phyloP scores from a whole-genome alignment of 2,113 vertebrate species.

The Chrysochloris asiatica region DNA sequence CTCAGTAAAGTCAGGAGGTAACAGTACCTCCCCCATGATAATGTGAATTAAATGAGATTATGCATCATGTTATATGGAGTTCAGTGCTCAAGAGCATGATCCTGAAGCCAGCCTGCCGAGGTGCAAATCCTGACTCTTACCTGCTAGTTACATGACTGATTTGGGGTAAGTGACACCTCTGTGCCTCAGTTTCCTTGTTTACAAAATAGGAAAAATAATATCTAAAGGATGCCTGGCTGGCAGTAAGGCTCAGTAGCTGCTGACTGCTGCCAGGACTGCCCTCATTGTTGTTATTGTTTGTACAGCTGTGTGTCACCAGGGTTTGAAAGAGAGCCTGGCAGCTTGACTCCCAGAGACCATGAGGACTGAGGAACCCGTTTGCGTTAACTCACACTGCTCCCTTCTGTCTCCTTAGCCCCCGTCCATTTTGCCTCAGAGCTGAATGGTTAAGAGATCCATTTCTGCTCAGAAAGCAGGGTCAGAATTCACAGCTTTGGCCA shows the following conservation, averaged over 20 bases:
- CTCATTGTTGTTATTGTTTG: background rate
- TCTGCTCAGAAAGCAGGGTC: constrained; percentile 27
- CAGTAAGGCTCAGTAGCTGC: background rate
- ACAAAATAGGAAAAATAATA: background rate
- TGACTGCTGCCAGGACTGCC: background rate
- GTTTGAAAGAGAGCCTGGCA: background rate
- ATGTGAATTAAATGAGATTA: background rate
- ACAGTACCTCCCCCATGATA: background rate
- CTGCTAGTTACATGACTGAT: background rate
- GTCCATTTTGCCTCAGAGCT: background rate
- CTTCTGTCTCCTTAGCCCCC: background rate
- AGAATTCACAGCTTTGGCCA: constrained; percentile 5
- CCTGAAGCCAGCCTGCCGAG: background rate
- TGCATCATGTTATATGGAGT: background rate
- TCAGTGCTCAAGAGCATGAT: background rate
- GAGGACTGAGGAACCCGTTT: background rate
- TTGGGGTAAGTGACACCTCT: background rate
- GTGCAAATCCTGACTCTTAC: constrained; percentile 42
- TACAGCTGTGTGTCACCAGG: background rate
- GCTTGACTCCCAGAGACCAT: background rate
- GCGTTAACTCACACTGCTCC: background rate
- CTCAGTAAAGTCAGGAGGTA: background rate
- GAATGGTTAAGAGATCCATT: background rate
- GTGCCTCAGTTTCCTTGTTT: constrained; percentile 22
- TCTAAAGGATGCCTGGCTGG: background rate